phyloP scores from a whole-genome alignment of 2,113 vertebrate species.

The Coptodon rendalli region DNA sequence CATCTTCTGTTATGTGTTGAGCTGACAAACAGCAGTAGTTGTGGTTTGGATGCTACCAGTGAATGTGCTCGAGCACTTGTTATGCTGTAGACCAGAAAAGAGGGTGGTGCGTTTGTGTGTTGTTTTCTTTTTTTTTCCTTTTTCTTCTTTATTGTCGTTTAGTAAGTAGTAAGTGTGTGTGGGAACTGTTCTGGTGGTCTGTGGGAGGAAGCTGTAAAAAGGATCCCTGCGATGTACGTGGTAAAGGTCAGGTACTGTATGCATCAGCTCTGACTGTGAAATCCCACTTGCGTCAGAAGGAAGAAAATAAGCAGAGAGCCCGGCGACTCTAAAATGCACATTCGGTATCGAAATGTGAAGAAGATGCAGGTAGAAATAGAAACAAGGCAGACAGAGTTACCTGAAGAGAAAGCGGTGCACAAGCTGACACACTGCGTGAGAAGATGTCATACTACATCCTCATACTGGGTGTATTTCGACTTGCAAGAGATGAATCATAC shows the following conservation, averaged over 20 bases:
- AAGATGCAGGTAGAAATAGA: background rate
- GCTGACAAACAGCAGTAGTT: constrained; percentile 27
- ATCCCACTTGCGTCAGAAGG: constrained; percentile 50
- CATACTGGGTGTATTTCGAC: background rate
- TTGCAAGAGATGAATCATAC: background rate
- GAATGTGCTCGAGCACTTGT: background rate
- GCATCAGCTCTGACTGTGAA: constrained; percentile 47
- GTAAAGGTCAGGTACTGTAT: constrained; percentile 41
- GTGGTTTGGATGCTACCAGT: constrained; percentile 15
- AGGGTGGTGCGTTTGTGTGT: background rate
- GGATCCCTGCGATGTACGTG: constrained; percentile 41
- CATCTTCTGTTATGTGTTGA: constrained; percentile 6
- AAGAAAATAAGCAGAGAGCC: constrained; percentile 13
- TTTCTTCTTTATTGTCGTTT: background rate
- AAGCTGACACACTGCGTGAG: background rate
- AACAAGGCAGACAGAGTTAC: background rate
- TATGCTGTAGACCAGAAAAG: background rate
- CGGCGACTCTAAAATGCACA: background rate
- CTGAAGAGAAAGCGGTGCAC: background rate
- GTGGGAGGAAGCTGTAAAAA: constrained; percentile 57
- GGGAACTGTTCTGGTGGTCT: constrained; percentile 49
- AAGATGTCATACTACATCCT: background rate
- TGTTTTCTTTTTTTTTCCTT: background rate
- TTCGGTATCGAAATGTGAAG: background rate
- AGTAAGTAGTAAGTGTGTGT: constrained; percentile 22